Evolutionary conservation across 2,888 invertebrate genomes (phyloP).

Genomic region (Parnassius mnemosyne): DNA sequence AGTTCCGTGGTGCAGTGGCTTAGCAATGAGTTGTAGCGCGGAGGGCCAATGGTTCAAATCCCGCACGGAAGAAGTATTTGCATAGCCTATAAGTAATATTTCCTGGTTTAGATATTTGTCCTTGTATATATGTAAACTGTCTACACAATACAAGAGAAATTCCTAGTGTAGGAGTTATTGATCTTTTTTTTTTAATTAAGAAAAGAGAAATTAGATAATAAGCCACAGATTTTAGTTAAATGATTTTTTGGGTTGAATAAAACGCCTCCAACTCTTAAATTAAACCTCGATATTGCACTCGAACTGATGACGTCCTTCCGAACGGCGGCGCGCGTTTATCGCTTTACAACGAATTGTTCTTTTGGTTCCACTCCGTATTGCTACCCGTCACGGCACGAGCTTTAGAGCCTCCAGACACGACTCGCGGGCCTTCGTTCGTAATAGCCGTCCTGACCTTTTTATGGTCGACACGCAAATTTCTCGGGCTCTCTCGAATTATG

Average conservation of each 20-base stretch:
- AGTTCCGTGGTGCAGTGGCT: no score
- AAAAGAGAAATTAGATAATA: no score
- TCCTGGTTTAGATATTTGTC: no score
- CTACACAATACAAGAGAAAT: no score
- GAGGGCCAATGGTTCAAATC: no score
- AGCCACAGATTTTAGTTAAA: no score
- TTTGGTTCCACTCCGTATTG: conserved; percentile 35
- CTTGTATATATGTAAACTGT: no score
- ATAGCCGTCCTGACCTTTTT: conserved; percentile 15
- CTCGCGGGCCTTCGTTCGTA: conserved; percentile 4
- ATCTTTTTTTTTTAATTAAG: no score
- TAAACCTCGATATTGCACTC: conserved; percentile 7
- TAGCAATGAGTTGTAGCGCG: no score
- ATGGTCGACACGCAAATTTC: conserved; percentile 11
- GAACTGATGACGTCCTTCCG: conserved; percentile 26
- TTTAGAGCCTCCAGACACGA: conserved; percentile 11
- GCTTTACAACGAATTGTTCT: conserved; percentile 33
- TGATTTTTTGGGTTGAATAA: not conserved
- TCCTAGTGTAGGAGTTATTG: no score
- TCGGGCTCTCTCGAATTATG: conserved; percentile 4
- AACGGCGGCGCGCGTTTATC: conserved; percentile 35
- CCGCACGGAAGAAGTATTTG: no score
- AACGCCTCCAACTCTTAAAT: not conserved
- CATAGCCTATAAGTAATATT: no score
- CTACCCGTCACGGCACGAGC: conserved; percentile 34